Conservation (phyloP, 2,113 vertebrate species). For the Carettochelys insculpta region DNA sequence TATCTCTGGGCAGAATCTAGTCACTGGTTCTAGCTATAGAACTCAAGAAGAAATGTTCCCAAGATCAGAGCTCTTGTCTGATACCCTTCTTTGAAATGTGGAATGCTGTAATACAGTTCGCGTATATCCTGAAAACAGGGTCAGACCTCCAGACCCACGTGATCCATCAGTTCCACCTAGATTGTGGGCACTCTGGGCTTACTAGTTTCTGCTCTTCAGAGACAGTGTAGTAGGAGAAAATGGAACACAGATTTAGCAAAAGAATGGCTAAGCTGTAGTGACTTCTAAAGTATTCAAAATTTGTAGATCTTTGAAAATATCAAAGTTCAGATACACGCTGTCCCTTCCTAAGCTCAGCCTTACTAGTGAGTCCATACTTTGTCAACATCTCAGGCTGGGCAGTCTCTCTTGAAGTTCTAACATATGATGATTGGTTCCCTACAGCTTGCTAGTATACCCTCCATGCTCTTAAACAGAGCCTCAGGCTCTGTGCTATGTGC, state of each 20-base stretch:
- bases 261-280: not conserved
- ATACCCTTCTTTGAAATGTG: not conserved
- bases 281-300: not conserved
- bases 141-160: accelerated
- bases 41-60: not conserved
- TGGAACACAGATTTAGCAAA: not conserved
- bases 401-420: not conserved
- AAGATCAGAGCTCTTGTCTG: not conserved
- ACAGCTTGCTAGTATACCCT: not conserved
- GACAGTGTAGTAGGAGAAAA: not conserved
- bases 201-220: not conserved
- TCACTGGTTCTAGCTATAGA: not conserved
- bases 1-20: not conserved
- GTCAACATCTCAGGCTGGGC: not conserved
- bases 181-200: not conserved
- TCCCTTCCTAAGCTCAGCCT: not conserved
- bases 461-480: too few relatives aligned
- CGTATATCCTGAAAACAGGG: not conserved
- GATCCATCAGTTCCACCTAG: not conserved
- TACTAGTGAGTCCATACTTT: not conserved
- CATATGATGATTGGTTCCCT: not conserved
- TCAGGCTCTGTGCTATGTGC: not conserved
- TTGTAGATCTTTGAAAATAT: not conserved
- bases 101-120: not conserved
- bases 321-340: not conserved